A percentile compares a stretch with the other conserved stretches of the same genome.
Evolutionary conservation across 2,113 vertebrate genomes (phyloP).

Genomic region (Siniperca knerii): DNA sequence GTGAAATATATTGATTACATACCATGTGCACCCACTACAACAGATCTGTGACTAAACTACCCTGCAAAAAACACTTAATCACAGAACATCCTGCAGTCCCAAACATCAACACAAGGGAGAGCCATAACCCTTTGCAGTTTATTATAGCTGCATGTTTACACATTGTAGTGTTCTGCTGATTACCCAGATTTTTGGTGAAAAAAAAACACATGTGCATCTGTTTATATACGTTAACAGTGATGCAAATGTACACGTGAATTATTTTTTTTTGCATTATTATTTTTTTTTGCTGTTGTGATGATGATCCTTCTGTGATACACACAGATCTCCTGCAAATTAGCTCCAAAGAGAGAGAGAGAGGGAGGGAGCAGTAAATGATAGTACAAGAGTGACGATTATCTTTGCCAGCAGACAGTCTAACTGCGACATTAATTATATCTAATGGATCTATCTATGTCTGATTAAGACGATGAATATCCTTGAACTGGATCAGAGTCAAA

Average conservation of each 20-base stretch:
- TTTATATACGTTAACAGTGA: conserved; percentile 10
- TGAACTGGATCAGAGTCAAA: conserved; percentile 1
- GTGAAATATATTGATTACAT: background rate
- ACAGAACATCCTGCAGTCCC: conserved; percentile 36
- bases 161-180: background rate
- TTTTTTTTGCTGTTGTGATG: background rate
- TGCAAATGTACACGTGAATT: background rate
- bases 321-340: background rate
- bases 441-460: conserved; percentile 32
- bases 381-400: conserved; percentile 13
- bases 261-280: too few relatives aligned
- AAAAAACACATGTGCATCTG: background rate
- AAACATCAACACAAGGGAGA: conserved; percentile 45
- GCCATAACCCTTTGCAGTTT: conserved; percentile 8
- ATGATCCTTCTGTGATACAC: background rate
- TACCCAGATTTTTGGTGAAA: conserved; percentile 32
- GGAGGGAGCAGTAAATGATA: background rate
- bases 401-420: conserved; percentile 37
- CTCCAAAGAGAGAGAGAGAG: background rate
- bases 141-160: background rate
- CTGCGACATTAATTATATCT: conserved; percentile 56
- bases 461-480: conserved; percentile 25
- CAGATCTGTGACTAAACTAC: background rate
- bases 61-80: background rate
- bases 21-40: background rate